Conservation (phyloP, 2,113 vertebrate genomes). For the Bambusicola thoracicus region DNA sequence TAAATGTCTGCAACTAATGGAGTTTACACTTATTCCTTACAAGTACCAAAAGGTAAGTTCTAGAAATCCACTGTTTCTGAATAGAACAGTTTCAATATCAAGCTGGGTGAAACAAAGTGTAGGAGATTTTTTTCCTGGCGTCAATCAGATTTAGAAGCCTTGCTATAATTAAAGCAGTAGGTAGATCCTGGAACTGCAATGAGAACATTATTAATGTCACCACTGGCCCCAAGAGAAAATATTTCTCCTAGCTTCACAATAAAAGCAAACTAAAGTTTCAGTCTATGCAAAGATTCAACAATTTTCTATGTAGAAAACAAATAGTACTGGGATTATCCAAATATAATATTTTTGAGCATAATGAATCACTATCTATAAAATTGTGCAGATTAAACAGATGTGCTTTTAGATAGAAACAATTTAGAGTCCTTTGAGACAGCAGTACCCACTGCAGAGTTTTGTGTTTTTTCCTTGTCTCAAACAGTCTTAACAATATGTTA, state of each 20-base stretch:
- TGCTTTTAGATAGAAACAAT: not conserved
- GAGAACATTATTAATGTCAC: not conserved
- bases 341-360: not conserved
- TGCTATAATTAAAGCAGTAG: not conserved
- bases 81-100: not conserved
- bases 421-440: not conserved
- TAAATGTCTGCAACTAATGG: not conserved
- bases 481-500: not conserved
- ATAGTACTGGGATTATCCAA: not conserved
- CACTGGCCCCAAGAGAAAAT: not conserved
- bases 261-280: not conserved
- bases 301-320: not conserved
- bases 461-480: not conserved
- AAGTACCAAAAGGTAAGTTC: not conserved
- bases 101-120: not conserved
- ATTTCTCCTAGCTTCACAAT: not conserved
- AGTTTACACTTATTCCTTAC: not conserved
- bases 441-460: not conserved
- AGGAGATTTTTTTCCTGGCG: not conserved
- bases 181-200: not conserved
- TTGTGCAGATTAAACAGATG: not conserved
- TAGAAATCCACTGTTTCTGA: not conserved
- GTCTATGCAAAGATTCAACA: not conserved
- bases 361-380: not conserved
- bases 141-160: not conserved